A percentile compares a stretch with the other conserved stretches of the same genome.
Evolutionary conservation across 2,113 vertebrate genomes (phyloP).

Genomic region (Genyomyrus donnyi): DNA sequence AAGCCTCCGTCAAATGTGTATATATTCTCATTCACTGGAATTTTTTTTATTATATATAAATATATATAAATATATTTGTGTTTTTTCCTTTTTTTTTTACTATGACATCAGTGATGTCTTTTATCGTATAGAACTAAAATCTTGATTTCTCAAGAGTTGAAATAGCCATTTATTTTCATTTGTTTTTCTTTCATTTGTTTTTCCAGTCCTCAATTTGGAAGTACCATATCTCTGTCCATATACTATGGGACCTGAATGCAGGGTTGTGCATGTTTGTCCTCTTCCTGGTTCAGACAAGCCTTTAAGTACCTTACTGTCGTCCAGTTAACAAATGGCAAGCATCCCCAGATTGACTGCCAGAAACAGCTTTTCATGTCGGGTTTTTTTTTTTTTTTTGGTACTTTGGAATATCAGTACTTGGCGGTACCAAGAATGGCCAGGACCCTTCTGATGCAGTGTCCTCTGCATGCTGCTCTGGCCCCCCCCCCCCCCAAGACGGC

Average conservation of each 20-base stretch:
- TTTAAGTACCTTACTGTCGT: conserved; percentile 55
- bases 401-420: conserved; percentile 75
- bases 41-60: conserved; percentile 53
- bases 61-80: conserved; percentile 51
- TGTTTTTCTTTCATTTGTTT: conserved; percentile 85
- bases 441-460: conserved; percentile 76
- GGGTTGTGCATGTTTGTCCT: conserved; percentile 60
- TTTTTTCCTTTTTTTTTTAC: conserved; percentile 66
- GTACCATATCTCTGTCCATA: conserved; percentile 65
- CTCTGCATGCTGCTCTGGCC: conserved; percentile 58
- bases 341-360: conserved; percentile 68
- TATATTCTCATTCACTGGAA: conserved; percentile 93
- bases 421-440: conserved; percentile 68
- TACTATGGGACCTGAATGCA: conserved; percentile 73
- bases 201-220: conserved; percentile 83
- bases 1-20: conserved; percentile 65
- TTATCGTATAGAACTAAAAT: conserved; percentile 94
- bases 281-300: conserved; percentile 33
- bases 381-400: conserved; percentile 57
- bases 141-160: conserved; percentile 99
- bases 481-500: conserved; percentile 62
- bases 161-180: conserved; percentile 84
- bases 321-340: conserved; percentile 71
- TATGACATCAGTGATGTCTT: conserved; percentile 99
- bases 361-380: conserved; percentile 51